Percentiles rank a stretch among this genome's conserved stretches.
Evolutionary conservation across 2,797 vertebrate genomes (phyloP).

Genomic region (Oryzias dopingdopingensis): DNA sequence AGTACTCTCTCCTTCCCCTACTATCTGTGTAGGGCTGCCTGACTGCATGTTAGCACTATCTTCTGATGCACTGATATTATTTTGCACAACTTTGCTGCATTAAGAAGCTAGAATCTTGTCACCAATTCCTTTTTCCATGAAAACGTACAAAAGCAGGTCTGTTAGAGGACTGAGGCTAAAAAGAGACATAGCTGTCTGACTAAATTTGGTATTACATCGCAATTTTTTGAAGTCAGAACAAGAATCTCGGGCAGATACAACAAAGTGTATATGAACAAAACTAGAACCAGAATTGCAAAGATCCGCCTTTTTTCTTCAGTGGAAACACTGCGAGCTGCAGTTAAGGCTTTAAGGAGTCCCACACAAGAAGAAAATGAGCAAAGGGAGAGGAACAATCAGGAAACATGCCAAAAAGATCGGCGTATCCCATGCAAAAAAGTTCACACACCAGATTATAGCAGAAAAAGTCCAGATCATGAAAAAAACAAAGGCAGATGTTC

Average conservation of each 20-base stretch:
- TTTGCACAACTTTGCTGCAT: neutral
- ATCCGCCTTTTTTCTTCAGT: neutral
- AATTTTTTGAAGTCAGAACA: too few relatives aligned
- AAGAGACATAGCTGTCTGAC: neutral
- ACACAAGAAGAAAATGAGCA: conserved; percentile 4
- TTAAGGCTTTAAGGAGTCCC: too few relatives aligned
- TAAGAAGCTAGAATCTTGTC: neutral
- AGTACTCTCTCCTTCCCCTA: too few relatives aligned
- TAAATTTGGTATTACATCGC: rapidly evolving
- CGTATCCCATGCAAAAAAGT: neutral
- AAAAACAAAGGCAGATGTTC: conserved; percentile 1
- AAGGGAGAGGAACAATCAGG: neutral
- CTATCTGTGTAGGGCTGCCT: too few relatives aligned
- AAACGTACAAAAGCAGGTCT: neutral
- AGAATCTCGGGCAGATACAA: neutral
- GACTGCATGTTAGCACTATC: too few relatives aligned
- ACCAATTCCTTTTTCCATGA: neutral
- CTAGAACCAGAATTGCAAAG: neutral
- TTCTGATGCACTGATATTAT: neutral
- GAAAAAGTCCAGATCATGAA: neutral
- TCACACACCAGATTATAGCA: neutral
- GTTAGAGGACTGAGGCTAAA: neutral
- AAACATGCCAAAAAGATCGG: neutral
- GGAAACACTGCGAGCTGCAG: neutral
- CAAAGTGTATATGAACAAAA: neutral